Evolutionary conservation across 2,113 vertebrate species (phyloP), one percentile per base, ranked within the genome.

Genomic region (Dipodomys stephensi): DNA sequence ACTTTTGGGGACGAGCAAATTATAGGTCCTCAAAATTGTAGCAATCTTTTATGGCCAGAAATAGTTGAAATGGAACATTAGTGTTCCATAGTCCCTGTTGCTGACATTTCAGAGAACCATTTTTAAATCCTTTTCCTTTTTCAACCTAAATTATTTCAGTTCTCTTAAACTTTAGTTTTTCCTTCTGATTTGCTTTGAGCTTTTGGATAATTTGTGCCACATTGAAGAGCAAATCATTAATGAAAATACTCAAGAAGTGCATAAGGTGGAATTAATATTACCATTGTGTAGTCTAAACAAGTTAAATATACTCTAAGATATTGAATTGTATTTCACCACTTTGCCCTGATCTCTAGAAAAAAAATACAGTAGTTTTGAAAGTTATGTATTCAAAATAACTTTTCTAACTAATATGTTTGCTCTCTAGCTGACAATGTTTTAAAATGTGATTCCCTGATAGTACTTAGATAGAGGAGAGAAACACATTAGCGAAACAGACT

Each of bases 1-100:
- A 49, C 6, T 28, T 78, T 87, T 71, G 22, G 1, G n/a, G 57
- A 81, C 91, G 49, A 92, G 46, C 85, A 87, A 90, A 90, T 89
- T 67, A 35, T 80, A 8, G 1, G n/a, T 22, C 6, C 69, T n/a
- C 82, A 82, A 77, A 82, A n/a, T 19, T 78, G 20, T 73, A 18
- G 11, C 28, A 60, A 4, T 53, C 18, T 87, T 84, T 89, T 62
- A 68, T 46, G 22, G 10, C 62, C 25, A 83, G 30, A 76, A 74
- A 69, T 15, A 32, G 49, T 57, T 62, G 76, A 88, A 68, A 87
- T 72, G 53, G 69, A 92, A 90, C 1, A 15, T 60, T 80, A 84
- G 44, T 57, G 39, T 32, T 83, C 22, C 15, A 35, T 69, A 19
- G n/a, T 57, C 19, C 87, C 18, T 65, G 16, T 6, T 76, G 22